These are phyloP conservation scores for Aporrectodea caliginosa DNA, from an alignment of 1,140 invertebrate species.

Conservation along the genomic window DNA sequence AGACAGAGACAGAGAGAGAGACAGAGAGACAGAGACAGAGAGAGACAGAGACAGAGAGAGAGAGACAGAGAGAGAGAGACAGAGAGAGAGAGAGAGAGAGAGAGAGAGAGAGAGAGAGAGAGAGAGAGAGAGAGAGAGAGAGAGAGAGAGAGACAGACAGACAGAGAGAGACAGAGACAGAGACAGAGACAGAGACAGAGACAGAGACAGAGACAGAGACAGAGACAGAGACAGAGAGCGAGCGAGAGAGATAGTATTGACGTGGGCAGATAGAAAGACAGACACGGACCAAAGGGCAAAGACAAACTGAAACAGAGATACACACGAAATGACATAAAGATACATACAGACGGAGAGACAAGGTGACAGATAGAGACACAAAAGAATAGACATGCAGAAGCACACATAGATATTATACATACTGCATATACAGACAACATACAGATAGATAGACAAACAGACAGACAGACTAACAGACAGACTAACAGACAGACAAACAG, in stretches of 20 bases:
- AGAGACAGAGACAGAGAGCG: constrained; percentile 29
- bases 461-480: too few relatives aligned
- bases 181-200: not conserved
- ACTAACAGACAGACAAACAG: too few relatives aligned
- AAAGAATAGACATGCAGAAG: not conserved
- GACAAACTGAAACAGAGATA: constrained; percentile 18
- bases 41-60: constrained; percentile 27
- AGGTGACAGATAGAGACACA: not conserved
- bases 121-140: too few relatives aligned
- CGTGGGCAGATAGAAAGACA: constrained; percentile 67
- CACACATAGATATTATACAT: too few relatives aligned
- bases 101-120: too few relatives aligned
- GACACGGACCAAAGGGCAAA: constrained; percentile 25
- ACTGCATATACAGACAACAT: too few relatives aligned
- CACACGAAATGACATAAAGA: not conserved
- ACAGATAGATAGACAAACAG: too few relatives aligned
- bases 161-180: not conserved
- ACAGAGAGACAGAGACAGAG: constrained; percentile 73
- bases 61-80: constrained; percentile 28
- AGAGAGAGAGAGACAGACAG: not conserved
- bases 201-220: constrained; percentile 20
- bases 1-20: constrained; percentile 30
- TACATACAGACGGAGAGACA: not conserved
- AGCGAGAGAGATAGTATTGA: constrained; percentile 63
- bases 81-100: not conserved